These are phyloP conservation scores for Drosophila triauraria DNA, from an alignment of 1,140 invertebrate species.

Conservation along the genomic window DNA sequence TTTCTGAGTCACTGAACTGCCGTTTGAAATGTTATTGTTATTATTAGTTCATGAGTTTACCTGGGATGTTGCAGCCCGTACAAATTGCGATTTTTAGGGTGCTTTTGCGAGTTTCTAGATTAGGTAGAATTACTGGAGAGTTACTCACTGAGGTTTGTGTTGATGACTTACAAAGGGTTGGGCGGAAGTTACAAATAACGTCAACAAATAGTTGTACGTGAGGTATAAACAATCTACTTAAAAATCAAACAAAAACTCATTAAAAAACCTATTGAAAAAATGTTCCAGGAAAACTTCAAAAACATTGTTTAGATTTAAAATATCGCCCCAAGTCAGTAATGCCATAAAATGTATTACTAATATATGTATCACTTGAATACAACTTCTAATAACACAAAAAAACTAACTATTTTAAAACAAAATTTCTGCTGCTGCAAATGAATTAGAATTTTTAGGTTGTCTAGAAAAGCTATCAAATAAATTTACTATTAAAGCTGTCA, in stretches of 20 bases:
- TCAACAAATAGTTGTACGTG: neutral
- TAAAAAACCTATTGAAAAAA: too few relatives aligned
- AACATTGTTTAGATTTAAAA: neutral
- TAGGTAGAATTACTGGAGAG: neutral
- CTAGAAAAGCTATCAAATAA: too few relatives aligned
- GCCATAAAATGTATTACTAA: neutral
- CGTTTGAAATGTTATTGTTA: neutral
- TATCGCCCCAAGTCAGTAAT: too few relatives aligned
- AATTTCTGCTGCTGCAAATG: too few relatives aligned
- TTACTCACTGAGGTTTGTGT: constrained; percentile 18
- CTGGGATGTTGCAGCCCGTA: neutral
- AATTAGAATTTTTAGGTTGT: too few relatives aligned
- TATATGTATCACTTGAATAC: too few relatives aligned
- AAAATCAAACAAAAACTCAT: neutral
- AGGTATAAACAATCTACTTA: neutral
- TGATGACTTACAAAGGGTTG: constrained; percentile 14
- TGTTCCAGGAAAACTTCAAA: too few relatives aligned
- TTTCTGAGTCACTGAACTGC: constrained; percentile 41
- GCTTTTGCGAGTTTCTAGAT: neutral
- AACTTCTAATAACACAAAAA: too few relatives aligned
- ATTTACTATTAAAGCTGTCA: too few relatives aligned
- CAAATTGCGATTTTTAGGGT: constrained; percentile 18
- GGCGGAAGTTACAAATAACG: neutral
- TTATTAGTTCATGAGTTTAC: neutral
- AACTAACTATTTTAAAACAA: neutral